phyloP scores from a whole-genome alignment of 2,888 invertebrate species.

The Dilophus febrilis region DNA sequence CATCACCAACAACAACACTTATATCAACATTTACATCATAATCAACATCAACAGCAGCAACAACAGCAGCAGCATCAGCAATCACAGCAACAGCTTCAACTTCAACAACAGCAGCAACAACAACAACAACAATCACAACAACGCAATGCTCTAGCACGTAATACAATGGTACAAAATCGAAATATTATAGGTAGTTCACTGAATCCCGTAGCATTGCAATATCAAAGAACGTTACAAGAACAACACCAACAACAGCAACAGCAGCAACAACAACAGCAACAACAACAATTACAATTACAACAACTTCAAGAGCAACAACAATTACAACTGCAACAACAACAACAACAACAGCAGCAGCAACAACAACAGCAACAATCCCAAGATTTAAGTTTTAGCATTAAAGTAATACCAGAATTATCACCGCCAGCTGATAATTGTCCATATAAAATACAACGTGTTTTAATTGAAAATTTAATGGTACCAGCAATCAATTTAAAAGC shows the following conservation, averaged over 20 bases:
- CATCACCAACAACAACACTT: conserved; percentile 1
- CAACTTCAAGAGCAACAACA: conserved; percentile 12
- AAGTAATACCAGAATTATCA: conserved; percentile 51
- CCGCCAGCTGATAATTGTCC: conserved; percentile 51
- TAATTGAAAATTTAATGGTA: conserved; percentile 64
- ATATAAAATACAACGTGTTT: conserved; percentile 65
- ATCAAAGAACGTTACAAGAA: no score
- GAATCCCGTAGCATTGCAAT: no score
- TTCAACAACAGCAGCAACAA: conserved; percentile 10
- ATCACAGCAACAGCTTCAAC: conserved; percentile 15
- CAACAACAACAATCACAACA: conserved; percentile 1
- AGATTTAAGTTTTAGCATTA: conserved; percentile 31
- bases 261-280: no score
- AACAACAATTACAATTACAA: conserved; percentile 18
- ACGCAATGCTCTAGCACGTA: not conserved
- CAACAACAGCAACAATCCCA: not conserved
- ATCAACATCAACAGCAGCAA: conserved; percentile 7
- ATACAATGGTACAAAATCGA: not conserved
- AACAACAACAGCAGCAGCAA: conserved; percentile 8
- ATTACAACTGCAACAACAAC: conserved; percentile 9
- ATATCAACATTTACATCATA: conserved; percentile 2
- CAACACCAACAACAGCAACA: conserved; percentile 15
- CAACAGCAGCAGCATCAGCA: conserved; percentile 19
- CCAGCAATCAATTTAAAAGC: conserved; percentile 79
- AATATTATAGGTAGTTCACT: conserved; percentile 13